Percentiles rank a stretch among this genome's conserved stretches.
Evolutionary conservation across 2,888 invertebrate genomes (phyloP).

Genomic region (Clivina fossor): DNA sequence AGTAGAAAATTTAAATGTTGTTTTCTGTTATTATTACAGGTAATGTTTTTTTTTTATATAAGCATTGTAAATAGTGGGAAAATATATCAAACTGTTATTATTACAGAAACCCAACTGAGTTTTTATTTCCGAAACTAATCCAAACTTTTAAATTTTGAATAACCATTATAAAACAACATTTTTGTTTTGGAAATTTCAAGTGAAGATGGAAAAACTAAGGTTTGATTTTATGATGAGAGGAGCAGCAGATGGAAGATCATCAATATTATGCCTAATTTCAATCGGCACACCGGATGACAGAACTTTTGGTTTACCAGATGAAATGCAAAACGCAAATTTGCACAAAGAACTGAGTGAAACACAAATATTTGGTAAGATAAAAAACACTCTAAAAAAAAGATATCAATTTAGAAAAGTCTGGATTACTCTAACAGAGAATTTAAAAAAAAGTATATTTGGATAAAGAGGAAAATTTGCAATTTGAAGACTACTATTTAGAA

Average conservation of each 20-base stretch:
- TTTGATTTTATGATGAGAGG: no score
- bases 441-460: conserved; percentile 32
- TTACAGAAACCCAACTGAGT: no score
- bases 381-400: conserved; percentile 37
- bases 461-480: conserved; percentile 37
- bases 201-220: no score
- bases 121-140: no score
- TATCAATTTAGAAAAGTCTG: conserved; percentile 37
- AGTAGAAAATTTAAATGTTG: no score
- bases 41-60: no score
- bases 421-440: conserved; percentile 35
- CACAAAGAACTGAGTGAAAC: conserved; percentile 6
- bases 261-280: neutral
- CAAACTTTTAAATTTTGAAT: no score
- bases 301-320: neutral
- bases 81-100: no score
- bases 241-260: neutral
- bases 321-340: neutral
- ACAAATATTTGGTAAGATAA: conserved; percentile 34
- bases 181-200: no score
- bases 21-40: no score
- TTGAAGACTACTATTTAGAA: conserved; percentile 33
- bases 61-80: no score
- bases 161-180: no score
- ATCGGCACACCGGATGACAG: neutral